Evolutionary conservation across 2,888 invertebrate genomes (phyloP), one percentile per base, ranked within the genome.

Genomic region (Polyommatus iphigenia): DNA sequence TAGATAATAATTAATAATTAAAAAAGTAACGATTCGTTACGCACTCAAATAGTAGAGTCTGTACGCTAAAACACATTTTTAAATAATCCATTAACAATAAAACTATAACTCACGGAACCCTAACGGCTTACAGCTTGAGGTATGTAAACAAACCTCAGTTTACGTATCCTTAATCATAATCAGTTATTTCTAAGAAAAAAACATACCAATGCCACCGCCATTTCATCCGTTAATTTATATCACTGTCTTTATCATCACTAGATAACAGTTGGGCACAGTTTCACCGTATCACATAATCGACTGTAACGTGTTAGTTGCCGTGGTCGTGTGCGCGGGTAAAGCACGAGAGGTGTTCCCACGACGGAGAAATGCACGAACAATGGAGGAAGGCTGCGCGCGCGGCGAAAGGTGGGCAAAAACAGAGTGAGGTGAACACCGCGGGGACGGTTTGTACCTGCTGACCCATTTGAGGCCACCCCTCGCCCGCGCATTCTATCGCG

Each of bases 361-460:
- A 87, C 87, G 90, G 92, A 90, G 93, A 94, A 93, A 93, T 91
- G 93, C 90, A 86, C 84, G 84, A 88, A 90, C 90, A 91, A 92
- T 90, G 84, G 88, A 87, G 87, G 88, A 90, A 73, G 87, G 89
- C 87, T 92, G 92, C 93, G 93, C 91, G 91, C 87, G 92, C 89
- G 91, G 92, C 91, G 93, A 93, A 93, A 94, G 93, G 93, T 90
- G 89, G 89, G 91, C 93, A 94, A 94, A 94, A 93, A 93, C 91
- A 88, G 92, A 93, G 92, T 92, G 92, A 91, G 85, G 82, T 84
- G 82, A 80, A 62, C 73, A 77, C 73, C 80, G 78, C 80, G 81
- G 82, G 82, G 82, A 79, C 80, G 81, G 81, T 82, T 84, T 87
- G 81, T 92, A 92, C 93, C 93, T 92, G 92, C 91, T 91, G 87